A percentile compares a stretch with the other conserved stretches of the same genome.
phyloP scores from a whole-genome alignment of 30 jellyfish, hydroid and myxozoan species.

The Aurelia sp. region DNA sequence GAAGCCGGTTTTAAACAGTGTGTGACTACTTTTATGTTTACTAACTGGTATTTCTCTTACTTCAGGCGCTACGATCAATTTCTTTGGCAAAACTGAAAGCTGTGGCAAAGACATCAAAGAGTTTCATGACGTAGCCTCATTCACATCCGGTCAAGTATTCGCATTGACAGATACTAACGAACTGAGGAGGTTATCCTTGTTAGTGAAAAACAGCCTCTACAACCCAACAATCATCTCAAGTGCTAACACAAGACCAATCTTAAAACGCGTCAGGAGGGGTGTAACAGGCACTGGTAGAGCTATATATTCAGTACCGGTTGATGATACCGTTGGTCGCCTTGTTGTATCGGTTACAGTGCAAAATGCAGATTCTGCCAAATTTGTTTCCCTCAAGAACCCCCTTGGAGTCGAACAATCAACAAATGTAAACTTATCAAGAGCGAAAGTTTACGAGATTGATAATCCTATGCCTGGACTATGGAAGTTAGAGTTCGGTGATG shows the following conservation, averaged over 20 bases:
- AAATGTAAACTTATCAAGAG: constrained; percentile 57
- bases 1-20: too few relatives aligned
- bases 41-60: too few relatives aligned
- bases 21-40: too few relatives aligned
- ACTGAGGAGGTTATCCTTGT: constrained; percentile 46
- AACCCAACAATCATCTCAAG: constrained; percentile 67
- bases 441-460: constrained; percentile 57
- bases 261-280: constrained; percentile 43
- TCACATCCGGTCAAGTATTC: constrained; percentile 90
- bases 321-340: constrained; percentile 59
- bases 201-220: constrained; percentile 63
- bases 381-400: constrained; percentile 55
- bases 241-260: constrained; percentile 40
- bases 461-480: constrained; percentile 72
- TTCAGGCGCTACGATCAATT: constrained; percentile 83
- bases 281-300: neutral
- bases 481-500: constrained; percentile 45
- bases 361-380: constrained; percentile 26
- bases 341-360: constrained; percentile 73
- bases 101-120: constrained; percentile 78
- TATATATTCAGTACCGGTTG: constrained; percentile 64
- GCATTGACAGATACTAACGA: constrained; percentile 74
- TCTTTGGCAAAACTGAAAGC: constrained; percentile 79
- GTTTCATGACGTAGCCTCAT: constrained; percentile 85
- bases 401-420: constrained; percentile 42